Conservation (phyloP, 2,888 invertebrate genomes). For the Hedya salicella region DNA sequence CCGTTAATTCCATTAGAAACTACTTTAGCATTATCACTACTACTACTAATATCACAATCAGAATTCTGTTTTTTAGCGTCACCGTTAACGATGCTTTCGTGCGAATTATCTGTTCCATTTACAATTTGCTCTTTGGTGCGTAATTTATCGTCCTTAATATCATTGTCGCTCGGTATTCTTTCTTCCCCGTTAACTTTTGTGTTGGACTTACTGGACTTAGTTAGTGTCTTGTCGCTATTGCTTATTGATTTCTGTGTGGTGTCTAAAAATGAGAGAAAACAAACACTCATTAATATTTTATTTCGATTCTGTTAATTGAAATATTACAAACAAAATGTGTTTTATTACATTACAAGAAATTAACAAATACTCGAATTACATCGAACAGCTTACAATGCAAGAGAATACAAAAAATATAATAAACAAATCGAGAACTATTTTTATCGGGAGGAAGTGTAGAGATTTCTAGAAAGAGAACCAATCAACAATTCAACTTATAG, state of each 20-base stretch:
- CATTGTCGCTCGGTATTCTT: conserved; percentile 62
- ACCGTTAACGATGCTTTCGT: conserved; percentile 72
- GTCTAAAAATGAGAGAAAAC: conserved; percentile 59
- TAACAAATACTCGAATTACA: too few species aligned
- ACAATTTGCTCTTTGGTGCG: conserved; percentile 79
- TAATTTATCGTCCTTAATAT: conserved; percentile 67
- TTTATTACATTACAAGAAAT: too few species aligned
- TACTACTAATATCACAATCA: conserved; percentile 82
- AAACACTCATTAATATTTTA: too few species aligned
- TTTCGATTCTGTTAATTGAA: too few species aligned
- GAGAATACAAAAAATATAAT: too few species aligned
- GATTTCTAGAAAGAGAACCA: too few species aligned
- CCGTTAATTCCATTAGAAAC: conserved; percentile 79
- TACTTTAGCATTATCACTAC: conserved; percentile 80
- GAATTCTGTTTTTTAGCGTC: conserved; percentile 70
- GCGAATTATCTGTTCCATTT: conserved; percentile 71
- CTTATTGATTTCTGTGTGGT: conserved; percentile 63
- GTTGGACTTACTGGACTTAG: conserved; percentile 59
- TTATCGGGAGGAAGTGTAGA: too few species aligned
- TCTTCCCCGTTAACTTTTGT: conserved; percentile 70
- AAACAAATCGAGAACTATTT: too few species aligned
- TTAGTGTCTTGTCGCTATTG: conserved; percentile 67
- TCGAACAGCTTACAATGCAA: too few species aligned
- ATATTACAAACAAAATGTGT: too few species aligned
- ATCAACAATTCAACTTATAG: too few species aligned